A percentile compares a stretch with the other conserved stretches of the same genome.
These are phyloP conservation scores for Charaxes varanes DNA, from an alignment of 1,140 invertebrate species.

Conservation along the genomic window DNA sequence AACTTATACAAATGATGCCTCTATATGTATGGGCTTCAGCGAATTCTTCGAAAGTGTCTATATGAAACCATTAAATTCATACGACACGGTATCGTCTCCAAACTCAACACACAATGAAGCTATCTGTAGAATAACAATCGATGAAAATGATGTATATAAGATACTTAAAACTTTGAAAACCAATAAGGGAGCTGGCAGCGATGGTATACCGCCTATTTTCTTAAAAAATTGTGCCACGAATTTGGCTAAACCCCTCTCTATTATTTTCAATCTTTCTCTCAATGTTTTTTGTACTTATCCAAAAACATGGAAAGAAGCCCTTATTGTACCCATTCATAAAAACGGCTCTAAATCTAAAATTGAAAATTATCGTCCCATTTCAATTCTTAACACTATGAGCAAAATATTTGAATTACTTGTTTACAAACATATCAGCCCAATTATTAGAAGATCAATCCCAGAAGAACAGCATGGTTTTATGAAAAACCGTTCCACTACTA, in stretches of 20 bases:
- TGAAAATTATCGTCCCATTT: conserved; percentile 16
- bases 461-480: conserved; percentile 21
- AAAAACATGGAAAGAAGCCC: conserved; percentile 10
- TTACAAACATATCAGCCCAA: conserved; percentile 11
- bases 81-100: no score
- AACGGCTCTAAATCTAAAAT: conserved; percentile 11
- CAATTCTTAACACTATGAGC: conserved; percentile 11
- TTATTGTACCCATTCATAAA: conserved; percentile 21
- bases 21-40: not conserved
- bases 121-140: conserved; percentile 2
- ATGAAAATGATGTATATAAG: conserved; percentile 5
- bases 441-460: conserved; percentile 4
- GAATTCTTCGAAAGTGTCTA: not conserved
- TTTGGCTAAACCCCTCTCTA: conserved; percentile 9
- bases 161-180: not conserved
- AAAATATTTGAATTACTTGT: conserved; percentile 21
- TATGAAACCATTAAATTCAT: not conserved
- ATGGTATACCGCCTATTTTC: conserved; percentile 6
- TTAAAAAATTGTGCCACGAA: conserved; percentile 11
- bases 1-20: not conserved
- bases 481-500: conserved; percentile 12
- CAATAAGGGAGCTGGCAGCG: conserved; percentile 13
- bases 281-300: conserved; percentile 6
- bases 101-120: no score
- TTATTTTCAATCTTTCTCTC: conserved; percentile 11